Conservation (phyloP, 2,888 invertebrate genomes). For the Eucriotettix oculatus region DNA sequence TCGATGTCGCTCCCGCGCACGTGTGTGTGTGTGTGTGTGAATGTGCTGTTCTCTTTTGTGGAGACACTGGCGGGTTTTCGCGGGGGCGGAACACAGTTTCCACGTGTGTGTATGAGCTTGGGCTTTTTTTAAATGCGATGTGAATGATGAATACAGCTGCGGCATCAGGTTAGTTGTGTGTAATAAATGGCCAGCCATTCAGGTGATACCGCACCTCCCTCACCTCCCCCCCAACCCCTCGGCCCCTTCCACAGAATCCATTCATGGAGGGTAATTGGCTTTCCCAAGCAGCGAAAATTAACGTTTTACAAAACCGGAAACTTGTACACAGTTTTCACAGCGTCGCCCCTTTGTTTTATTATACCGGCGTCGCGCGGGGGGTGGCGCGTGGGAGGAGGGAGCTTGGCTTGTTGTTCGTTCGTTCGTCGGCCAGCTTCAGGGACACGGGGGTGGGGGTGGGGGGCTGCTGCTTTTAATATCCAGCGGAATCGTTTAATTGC, state of each 20-base stretch:
- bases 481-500: too few relatives aligned
- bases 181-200: neutral
- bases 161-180: neutral
- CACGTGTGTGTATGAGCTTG: neutral
- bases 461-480: too few relatives aligned
- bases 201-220: neutral
- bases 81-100: too few relatives aligned
- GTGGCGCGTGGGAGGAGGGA: neutral
- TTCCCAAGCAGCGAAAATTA: neutral
- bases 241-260: too few relatives aligned
- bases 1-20: neutral
- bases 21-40: neutral
- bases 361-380: neutral
- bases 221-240: too few relatives aligned
- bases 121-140: neutral
- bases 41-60: neutral
- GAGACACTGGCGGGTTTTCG: neutral
- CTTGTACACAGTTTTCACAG: neutral
- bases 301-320: neutral
- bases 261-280: neutral
- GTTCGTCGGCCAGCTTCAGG: neutral
- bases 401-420: neutral
- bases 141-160: neutral
- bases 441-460: too few relatives aligned
- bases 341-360: neutral